Conservation (phyloP, 1,140 invertebrate genomes). For the Chlorops oryzae region DNA sequence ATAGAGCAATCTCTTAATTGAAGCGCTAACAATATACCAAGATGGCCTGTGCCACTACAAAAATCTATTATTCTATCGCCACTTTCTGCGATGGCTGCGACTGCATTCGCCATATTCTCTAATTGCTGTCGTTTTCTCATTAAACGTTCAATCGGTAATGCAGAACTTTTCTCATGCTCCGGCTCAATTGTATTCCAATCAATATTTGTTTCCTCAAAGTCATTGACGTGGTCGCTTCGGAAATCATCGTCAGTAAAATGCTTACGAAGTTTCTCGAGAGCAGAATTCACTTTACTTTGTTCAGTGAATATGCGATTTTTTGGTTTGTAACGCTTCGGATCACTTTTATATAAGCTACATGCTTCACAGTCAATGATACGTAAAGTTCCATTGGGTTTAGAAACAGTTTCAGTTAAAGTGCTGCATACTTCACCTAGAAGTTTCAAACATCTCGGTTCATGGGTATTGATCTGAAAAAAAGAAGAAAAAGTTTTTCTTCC, state of each 20-base stretch:
- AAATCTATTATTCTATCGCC: constrained; percentile 80
- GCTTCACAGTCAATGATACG: constrained; percentile 38
- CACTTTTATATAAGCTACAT: constrained; percentile 66
- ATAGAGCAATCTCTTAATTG: constrained; percentile 69
- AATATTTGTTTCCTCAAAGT: constrained; percentile 28
- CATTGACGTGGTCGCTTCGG: constrained; percentile 21
- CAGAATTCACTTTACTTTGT: constrained; percentile 65
- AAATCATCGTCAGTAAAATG: constrained; percentile 29
- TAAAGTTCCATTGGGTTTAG: too few relatives aligned
- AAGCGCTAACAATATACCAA: constrained; percentile 80
- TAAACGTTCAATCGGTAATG: constrained; percentile 67
- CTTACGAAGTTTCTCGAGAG: constrained; percentile 50
- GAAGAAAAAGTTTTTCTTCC: neutral
- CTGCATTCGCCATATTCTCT: constrained; percentile 77
- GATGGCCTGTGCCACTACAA: constrained; percentile 87
- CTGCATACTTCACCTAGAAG: constrained; percentile 28
- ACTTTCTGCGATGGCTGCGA: constrained; percentile 59
- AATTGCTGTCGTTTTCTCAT: constrained; percentile 82
- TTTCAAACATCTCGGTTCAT: constrained; percentile 22
- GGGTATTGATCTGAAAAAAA: constrained; percentile 28
- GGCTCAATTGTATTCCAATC: constrained; percentile 40
- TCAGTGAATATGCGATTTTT: constrained; percentile 66
- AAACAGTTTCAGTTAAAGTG: constrained; percentile 16
- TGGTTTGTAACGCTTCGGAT: constrained; percentile 69
- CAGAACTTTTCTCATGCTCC: constrained; percentile 54